Percentiles rank a stretch among this genome's conserved stretches.
These are phyloP conservation scores for Zootermopsis nevadensis DNA, from an alignment of 2,888 invertebrate species.

Conservation along the genomic window DNA sequence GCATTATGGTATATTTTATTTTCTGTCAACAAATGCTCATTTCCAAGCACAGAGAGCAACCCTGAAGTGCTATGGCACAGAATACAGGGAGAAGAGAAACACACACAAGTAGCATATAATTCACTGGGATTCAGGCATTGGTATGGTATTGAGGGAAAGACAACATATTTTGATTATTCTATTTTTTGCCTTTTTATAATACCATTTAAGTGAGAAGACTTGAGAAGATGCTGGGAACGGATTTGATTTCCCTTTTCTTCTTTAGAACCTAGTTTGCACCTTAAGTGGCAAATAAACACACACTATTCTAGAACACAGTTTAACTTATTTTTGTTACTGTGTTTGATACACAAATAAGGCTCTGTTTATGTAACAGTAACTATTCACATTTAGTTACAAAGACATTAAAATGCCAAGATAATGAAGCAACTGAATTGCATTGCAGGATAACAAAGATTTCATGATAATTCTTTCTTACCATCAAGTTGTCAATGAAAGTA, in stretches of 20 bases:
- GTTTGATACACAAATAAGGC: neutral
- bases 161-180: slow-evolving; percentile 8
- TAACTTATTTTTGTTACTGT: neutral
- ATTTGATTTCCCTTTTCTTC: neutral
- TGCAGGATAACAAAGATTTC: neutral
- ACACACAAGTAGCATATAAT: neutral
- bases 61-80: neutral
- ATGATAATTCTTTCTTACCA: too few relatives aligned
- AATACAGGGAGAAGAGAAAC: neutral
- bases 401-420: neutral
- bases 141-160: neutral
- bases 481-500: too few relatives aligned
- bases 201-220: neutral
- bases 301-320: neutral
- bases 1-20: too few relatives aligned
- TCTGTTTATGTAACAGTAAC: neutral
- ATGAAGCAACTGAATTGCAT: neutral
- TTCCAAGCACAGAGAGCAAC: neutral
- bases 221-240: neutral
- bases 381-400: neutral
- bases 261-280: neutral
- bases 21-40: too few relatives aligned
- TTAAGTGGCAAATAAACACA: neutral
- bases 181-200: neutral
- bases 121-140: neutral